A percentile compares a stretch with the other conserved stretches of the same genome.
These are phyloP conservation scores for Meriones psammophilus DNA, from an alignment of 2,797 vertebrate species.

Conservation along the genomic window DNA sequence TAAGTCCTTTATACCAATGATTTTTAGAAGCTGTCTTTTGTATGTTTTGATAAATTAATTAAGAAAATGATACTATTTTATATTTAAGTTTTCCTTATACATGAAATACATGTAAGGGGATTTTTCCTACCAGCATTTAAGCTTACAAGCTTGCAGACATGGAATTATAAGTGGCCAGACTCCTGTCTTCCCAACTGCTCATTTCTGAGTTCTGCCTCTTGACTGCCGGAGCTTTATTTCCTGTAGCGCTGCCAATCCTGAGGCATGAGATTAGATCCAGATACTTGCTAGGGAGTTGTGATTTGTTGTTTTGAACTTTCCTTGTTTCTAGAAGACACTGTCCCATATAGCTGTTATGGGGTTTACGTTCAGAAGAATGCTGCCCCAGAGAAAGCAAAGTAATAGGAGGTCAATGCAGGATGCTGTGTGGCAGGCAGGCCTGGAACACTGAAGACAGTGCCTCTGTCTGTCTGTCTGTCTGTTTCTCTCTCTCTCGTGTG, in stretches of 20 bases:
- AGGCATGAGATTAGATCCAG: background rate
- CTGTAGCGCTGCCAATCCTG: background rate
- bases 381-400: background rate
- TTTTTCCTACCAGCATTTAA: constrained; percentile 59
- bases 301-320: constrained; percentile 41
- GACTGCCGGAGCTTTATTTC: background rate
- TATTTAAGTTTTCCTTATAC: background rate
- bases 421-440: background rate
- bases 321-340: background rate
- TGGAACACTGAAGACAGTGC: background rate
- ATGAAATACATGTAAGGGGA: background rate
- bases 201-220: background rate
- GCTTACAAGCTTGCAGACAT: background rate
- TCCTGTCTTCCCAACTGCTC: constrained; percentile 43
- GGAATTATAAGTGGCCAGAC: background rate
- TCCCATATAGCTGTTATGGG: background rate
- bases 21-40: background rate
- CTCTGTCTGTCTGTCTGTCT: too few relatives aligned
- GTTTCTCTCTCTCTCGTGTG: too few relatives aligned
- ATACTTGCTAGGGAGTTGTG: background rate
- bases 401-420: background rate
- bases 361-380: background rate
- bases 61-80: background rate
- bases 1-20: background rate
- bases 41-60: background rate